Evolutionary conservation across 2,797 vertebrate species (phyloP), one percentile per base, ranked within the genome.

Genomic region (Mormyrops attenuatus): DNA sequence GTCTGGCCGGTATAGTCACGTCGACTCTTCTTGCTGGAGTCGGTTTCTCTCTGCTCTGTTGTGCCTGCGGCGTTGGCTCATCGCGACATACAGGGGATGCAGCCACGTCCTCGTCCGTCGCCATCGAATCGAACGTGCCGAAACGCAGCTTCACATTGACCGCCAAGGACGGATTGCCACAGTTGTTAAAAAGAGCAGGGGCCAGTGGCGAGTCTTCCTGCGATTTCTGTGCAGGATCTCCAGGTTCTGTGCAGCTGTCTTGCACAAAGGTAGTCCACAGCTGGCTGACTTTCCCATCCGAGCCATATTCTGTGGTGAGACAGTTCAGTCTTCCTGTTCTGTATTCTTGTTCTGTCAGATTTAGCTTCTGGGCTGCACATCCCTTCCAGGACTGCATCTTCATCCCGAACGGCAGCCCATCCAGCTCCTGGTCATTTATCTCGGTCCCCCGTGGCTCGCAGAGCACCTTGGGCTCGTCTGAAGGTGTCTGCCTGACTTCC

Each of bases 251-350:
- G 87, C 88, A 63, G 30, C 86, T n/a, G 82, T 95, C 94, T 0
- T 95, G 94, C 0, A 95, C 94, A 20, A 96, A 94, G 85, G 95
- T 94, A 0, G 94, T 94, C 95, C 95, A 95, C 1, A 95, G 93
- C 90, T 95, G 94, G 20, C 90, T 93, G 88, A 94, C 94, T 44
- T 94, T 80, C 1, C 95, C 95, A 0, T 95, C 95, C 88, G 94
- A 69, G 8, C 92, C 91, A 63, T 94, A 95, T 13, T 95, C 95
- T 0, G 91, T 90, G 1, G 91, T 85, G 0, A 92, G 90, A 2
- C 90, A 91, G 2, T 88, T 73, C 87, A 92, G 94, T 90, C 94
- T 95, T 57, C 91, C 93, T 0, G 90, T 30, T 0, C 89, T 26
- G 88, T 93, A 94, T 80, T 94, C 95, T 77, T 94, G 95, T 6